Conservation (phyloP, 2,113 vertebrate species). For the Forbesichthys agassizii region DNA sequence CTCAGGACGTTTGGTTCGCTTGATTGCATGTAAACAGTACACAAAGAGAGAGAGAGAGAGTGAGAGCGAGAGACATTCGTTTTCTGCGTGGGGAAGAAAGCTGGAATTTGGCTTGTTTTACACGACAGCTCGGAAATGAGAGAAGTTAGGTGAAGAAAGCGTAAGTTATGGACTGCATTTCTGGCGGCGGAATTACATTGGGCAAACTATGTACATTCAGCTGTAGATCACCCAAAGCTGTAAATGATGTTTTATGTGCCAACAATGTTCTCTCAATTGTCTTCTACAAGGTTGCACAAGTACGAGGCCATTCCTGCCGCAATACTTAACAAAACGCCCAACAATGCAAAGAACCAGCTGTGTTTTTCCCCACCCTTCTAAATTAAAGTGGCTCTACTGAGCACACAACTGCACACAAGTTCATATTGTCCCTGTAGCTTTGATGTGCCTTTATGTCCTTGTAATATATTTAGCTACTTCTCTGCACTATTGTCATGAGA, state of each 20-base stretch:
- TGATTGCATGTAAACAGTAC: conserved; percentile 19
- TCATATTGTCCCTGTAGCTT: neutral
- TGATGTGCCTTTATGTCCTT: neutral
- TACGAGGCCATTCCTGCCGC: neutral
- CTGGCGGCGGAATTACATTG: conserved; percentile 15
- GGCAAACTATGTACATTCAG: conserved; percentile 19
- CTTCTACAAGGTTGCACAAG: neutral
- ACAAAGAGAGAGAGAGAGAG: neutral
- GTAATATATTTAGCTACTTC: neutral
- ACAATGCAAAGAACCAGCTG: neutral
- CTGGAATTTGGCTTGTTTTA: conserved; percentile 22
- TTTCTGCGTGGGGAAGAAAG: neutral
- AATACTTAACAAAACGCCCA: neutral
- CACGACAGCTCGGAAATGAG: conserved; percentile 24
- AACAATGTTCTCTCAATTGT: neutral
- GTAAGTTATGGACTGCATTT: neutral
- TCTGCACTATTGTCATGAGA: neutral
- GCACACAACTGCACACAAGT: too few relatives aligned
- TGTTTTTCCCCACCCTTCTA: neutral
- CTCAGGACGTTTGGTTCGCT: neutral
- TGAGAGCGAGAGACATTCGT: neutral
- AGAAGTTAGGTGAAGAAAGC: neutral
- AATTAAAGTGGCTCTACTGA: neutral
- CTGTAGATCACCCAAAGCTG: conserved; percentile 29
- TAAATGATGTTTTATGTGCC: conserved; percentile 2